Conservation (phyloP, 2,888 invertebrate genomes). For the Ophion ellenae region DNA sequence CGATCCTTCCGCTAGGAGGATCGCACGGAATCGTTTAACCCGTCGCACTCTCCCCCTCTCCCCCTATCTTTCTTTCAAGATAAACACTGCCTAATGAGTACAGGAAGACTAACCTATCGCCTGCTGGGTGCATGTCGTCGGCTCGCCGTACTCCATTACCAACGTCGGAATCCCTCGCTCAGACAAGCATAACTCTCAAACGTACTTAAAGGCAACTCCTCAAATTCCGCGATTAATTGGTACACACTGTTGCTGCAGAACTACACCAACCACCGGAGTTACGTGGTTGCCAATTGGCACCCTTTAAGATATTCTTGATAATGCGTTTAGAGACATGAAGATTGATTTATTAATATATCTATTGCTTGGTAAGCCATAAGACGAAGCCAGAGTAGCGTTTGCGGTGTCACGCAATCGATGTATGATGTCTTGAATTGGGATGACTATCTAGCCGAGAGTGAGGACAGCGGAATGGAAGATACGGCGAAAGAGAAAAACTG, state of each 20-base stretch:
- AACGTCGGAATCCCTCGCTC: neutral
- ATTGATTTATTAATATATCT: neutral
- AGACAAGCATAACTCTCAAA: conserved; percentile 9
- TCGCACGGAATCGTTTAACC: conserved; percentile 40
- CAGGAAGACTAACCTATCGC: conserved; percentile 68
- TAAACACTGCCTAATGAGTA: conserved; percentile 72
- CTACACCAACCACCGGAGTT: conserved; percentile 2
- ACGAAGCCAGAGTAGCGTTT: conserved; percentile 40
- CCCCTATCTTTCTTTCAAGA: conserved; percentile 25
- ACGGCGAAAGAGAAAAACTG: conserved; percentile 2
- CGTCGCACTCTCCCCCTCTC: conserved; percentile 1
- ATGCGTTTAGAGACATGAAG: neutral
- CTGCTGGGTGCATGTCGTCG: conserved; percentile 29
- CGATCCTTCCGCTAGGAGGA: conserved; percentile 68
- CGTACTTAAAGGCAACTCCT: neutral
- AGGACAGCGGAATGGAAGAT: neutral
- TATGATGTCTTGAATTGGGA: neutral
- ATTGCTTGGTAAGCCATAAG: neutral
- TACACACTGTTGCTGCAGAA: conserved; percentile 6
- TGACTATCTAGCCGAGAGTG: conserved; percentile 10
- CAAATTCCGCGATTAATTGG: conserved; percentile 32
- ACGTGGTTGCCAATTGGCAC: conserved; percentile 22
- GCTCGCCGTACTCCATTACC: neutral
- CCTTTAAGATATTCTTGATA: neutral
- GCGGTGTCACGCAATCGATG: conserved; percentile 57